These are phyloP conservation scores for Papilio elwesi DNA, from an alignment of 2,888 invertebrate species.

Conservation along the genomic window DNA sequence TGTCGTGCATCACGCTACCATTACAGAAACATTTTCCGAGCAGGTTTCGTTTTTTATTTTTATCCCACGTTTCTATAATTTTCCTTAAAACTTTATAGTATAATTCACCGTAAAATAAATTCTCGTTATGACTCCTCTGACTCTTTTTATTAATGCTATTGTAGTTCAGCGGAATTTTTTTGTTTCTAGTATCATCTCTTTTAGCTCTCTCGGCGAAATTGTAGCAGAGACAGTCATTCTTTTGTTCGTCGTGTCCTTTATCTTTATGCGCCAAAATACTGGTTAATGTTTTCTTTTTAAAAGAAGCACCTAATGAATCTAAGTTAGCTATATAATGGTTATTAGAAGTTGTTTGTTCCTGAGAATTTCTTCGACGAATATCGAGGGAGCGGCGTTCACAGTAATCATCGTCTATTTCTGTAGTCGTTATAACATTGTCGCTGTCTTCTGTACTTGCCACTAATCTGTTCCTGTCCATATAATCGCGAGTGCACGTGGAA, in stretches of 20 bases:
- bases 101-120: constrained; percentile 54
- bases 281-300: background rate
- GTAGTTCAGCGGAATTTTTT: constrained; percentile 17
- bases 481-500: constrained; percentile 74
- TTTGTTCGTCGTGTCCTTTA: background rate
- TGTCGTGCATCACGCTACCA: background rate
- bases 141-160: constrained; percentile 37
- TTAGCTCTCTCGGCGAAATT: constrained; percentile 22
- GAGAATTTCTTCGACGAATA: constrained; percentile 57
- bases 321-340: background rate
- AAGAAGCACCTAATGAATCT: background rate
- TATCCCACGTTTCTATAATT: constrained; percentile 49
- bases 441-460: constrained; percentile 49
- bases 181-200: constrained; percentile 16
- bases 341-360: constrained; percentile 42
- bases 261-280: background rate
- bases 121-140: constrained; percentile 37
- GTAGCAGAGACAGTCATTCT: constrained; percentile 35
- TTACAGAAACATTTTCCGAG: constrained; percentile 40
- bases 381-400: constrained; percentile 72
- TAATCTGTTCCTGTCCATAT: constrained; percentile 68
- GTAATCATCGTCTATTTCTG: constrained; percentile 66
- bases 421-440: constrained; percentile 26
- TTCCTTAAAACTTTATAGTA: constrained; percentile 55
- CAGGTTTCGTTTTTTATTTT: constrained; percentile 42